Evolutionary conservation across 2,888 invertebrate genomes (phyloP), one percentile per base, ranked within the genome.

Genomic region (Laspeyria flexula): DNA sequence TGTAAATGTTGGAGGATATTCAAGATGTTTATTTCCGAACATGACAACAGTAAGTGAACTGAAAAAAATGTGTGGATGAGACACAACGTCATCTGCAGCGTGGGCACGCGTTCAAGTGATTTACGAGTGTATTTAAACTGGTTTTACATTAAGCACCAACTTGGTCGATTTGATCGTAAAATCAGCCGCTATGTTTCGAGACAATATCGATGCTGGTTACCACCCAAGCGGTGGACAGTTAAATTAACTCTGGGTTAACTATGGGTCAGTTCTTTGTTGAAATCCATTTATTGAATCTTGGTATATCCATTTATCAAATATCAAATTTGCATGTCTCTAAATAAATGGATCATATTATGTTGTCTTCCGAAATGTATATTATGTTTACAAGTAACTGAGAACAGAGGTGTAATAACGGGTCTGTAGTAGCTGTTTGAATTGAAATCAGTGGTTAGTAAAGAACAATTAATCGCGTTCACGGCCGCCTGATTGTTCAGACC

Each of bases 121-220:
- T 88, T 90, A 90, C 88, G 89, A 87, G 86, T 88, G 85, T 86
- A 88, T 88, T 90, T 87, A 88, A 90, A 89, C 89, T 86, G 89
- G 88, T 89, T 89, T 83, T 79, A 85, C 87, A 87, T 89, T 88
- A 88, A 87, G 83, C 79, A 86, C 82, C 83, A 86, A 85, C 86
- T 83, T 83, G 79, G 77, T 77, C 78, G 85, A 90, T 90, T 86
- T 88, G 88, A 88, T 89, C 88, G 88, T 90, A 88, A 89, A 88
- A 83, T 81, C 83, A 81, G 84, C 80, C 83, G 85, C 85, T 86
- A 83, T 79, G 83, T 83, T 78, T 73, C 81, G 75, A 86, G 88
- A 88, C 88, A 89, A 86, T 88, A 87, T 85, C 83, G 79, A 80
- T 73, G 77, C 77, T 76, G 81, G 81, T 84, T 83, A 81, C 89